Base-by-base conservation (phyloP, 2,888 invertebrate genomes). In the Acleris laterana region DNA sequence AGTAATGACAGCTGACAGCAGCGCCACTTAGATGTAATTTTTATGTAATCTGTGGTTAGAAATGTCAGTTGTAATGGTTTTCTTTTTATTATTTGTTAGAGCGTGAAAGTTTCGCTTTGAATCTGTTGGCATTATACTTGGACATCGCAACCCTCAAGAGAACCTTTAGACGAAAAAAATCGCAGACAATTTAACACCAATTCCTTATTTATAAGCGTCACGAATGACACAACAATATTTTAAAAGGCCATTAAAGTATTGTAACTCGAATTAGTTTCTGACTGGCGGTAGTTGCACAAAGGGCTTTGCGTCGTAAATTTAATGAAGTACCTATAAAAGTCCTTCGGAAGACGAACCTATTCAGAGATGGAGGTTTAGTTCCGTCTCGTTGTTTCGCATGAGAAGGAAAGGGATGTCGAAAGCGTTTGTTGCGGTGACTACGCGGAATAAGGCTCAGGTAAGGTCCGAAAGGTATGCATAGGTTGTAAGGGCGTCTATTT, bases 321-420 rank as follows among this genome's bases (percentile, higher is more conserved):
- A 86, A 89, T 84, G 83, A 84, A 87, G 81, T 83, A 83, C 71
- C 80, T 71, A 71, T 78, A 74, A 61, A 75, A 74, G 71, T 71
- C 71, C 65, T 72, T 48, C 28, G 32, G 49, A 19, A 19, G 38
- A 38, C 38, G 13, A 55, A 1, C 55, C n/a, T 55, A 42, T 42
- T 55, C 55, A 53, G 7, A 20, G 7, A 20, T 38, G 20, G 13
- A 11, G 44, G 16, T n/a, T 46, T 46, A n/a, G 17, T 28, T 48
- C 57, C 13, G 0, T 57, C 57, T 25, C 28, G 6, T 17, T 48
- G 17, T 16, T n/a, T 17, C 3, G n/a, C 17, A 19, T 55, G 42
- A 5, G 42, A n/a, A 20, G 42, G 42, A 42, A 13, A 55, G 55
- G 42, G 55, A 55, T 5, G 19, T 38, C 5, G 9, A 7, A 2